Conservation (phyloP, 1,140 invertebrate species). For the Drosophila ercepeae region DNA sequence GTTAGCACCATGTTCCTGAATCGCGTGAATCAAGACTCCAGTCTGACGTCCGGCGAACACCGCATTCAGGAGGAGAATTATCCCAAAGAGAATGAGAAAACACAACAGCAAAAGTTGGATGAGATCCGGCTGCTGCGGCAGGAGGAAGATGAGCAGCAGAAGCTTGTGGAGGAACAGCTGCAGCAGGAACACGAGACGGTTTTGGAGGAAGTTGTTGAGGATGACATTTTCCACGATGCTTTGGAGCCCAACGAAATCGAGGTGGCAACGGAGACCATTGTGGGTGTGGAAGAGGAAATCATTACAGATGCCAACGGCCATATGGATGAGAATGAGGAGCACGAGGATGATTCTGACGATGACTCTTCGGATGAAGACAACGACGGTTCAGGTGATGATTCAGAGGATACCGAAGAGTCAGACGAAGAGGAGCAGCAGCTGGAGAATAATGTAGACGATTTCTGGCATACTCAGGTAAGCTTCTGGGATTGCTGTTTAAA, state of each 20-base stretch:
- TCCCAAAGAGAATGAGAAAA: constrained; percentile 4
- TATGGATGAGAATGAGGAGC: constrained; percentile 15
- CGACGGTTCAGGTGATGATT: constrained; percentile 2
- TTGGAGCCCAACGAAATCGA: constrained; percentile 54
- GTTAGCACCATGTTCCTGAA: constrained; percentile 64
- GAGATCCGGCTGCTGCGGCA: constrained; percentile 3
- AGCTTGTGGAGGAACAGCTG: constrained; percentile 2
- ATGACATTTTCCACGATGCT: constrained; percentile 42
- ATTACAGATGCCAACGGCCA: constrained; percentile 41
- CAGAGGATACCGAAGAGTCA: constrained; percentile 8
- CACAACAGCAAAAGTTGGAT: constrained; percentile 2
- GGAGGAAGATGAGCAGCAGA: constrained; percentile 5
- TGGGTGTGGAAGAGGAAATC: constrained; percentile 51
- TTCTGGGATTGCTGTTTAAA: neutral
- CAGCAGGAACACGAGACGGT: constrained; percentile 4
- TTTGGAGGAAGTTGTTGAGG: constrained; percentile 16
- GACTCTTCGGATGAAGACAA: constrained; percentile 12
- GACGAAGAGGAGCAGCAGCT: constrained; percentile 7
- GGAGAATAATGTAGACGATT: constrained; percentile 28
- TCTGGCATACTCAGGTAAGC: constrained; percentile 38
- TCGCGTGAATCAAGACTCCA: constrained; percentile 63
- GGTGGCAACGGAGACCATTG: constrained; percentile 42
- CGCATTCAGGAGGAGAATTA: constrained; percentile 18
- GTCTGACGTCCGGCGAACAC: constrained; percentile 27
- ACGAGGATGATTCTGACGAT: constrained; percentile 11